Evolutionary conservation across 1,140 invertebrate genomes (phyloP).

Genomic region (Drosophila sp.): DNA sequence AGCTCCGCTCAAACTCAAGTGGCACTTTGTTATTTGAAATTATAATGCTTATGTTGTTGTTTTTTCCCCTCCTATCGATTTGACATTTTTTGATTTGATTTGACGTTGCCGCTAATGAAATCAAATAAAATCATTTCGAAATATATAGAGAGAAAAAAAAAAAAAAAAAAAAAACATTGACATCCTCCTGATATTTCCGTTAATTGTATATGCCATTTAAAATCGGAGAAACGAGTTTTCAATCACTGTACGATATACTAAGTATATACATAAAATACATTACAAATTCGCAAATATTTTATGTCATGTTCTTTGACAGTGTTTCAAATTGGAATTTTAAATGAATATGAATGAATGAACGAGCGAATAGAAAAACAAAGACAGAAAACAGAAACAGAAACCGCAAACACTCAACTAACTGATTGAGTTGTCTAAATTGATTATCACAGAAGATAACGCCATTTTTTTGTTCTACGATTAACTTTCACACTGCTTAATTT

Average conservation of each 20-base stretch:
- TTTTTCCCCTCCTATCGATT: slow-evolving; percentile 28
- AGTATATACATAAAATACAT: slow-evolving; percentile 27
- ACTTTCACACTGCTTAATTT: neutral
- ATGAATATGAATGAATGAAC: slow-evolving; percentile 38
- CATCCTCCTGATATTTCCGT: slow-evolving; percentile 72
- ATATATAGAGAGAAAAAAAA: slow-evolving; percentile 29
- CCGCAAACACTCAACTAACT: slow-evolving; percentile 45
- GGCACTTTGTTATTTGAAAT: slow-evolving; percentile 80
- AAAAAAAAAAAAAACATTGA: slow-evolving; percentile 54
- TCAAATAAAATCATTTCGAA: slow-evolving; percentile 58
- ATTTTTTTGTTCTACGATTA: too few relatives aligned
- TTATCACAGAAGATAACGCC: neutral
- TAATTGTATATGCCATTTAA: slow-evolving; percentile 48
- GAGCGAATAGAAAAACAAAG: neutral
- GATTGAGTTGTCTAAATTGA: slow-evolving; percentile 19
- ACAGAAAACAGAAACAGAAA: neutral
- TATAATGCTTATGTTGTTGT: slow-evolving; percentile 69
- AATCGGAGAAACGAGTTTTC: slow-evolving; percentile 62
- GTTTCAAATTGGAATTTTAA: slow-evolving; percentile 43
- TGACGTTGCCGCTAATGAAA: slow-evolving; percentile 66
- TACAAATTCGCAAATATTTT: slow-evolving; percentile 43
- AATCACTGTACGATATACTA: slow-evolving; percentile 47
- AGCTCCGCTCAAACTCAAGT: slow-evolving; percentile 63
- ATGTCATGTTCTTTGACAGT: slow-evolving; percentile 53
- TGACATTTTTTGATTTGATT: slow-evolving; percentile 21